A percentile compares a stretch with the other conserved stretches of the same genome.
Conservation (phyloP, 2,888 invertebrate genomes). For the Azorinus chamasolen region DNA sequence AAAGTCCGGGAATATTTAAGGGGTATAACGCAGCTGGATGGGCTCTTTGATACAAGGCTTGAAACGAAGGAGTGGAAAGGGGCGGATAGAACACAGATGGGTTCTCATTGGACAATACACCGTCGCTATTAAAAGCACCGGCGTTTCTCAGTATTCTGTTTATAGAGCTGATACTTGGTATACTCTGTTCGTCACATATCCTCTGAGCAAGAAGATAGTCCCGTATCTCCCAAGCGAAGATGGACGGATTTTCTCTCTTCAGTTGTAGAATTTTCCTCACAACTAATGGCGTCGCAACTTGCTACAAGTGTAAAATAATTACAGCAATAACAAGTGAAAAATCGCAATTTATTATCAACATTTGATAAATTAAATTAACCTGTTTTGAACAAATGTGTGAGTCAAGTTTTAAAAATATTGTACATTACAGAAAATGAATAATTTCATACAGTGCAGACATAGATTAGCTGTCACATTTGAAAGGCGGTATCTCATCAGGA, state of each 20-base stretch:
- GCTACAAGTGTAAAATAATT: slow-evolving; percentile 63
- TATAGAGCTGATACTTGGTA: slow-evolving; percentile 97
- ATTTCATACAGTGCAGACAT: too few species aligned
- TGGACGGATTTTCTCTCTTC: slow-evolving; percentile 97
- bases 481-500: too few species aligned
- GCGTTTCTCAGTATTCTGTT: slow-evolving; percentile 93
- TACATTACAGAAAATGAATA: too few species aligned
- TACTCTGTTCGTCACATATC: slow-evolving; percentile 91
- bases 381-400: background rate
- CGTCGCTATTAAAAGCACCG: slow-evolving; percentile 65
- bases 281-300: slow-evolving; percentile 98
- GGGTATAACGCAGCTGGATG: slow-evolving; percentile 65
- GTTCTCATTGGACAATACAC: slow-evolving; percentile 54
- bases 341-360: background rate
- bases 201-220: slow-evolving; percentile 95
- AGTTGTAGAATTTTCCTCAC: slow-evolving; percentile 97
- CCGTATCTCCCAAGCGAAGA: slow-evolving; percentile 99
- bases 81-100: slow-evolving; percentile 57
- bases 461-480: too few species aligned
- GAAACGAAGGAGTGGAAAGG: slow-evolving; percentile 51
- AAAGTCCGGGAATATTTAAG: slow-evolving; percentile 77
- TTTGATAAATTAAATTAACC: background rate
- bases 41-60: slow-evolving; percentile 49
- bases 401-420: too few species aligned
- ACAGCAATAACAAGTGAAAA: slow-evolving; percentile 2